Percentiles rank a stretch among this genome's conserved stretches.
phyloP scores from a whole-genome alignment of 2,888 invertebrate genomes.

The Ormyrus labotus region DNA sequence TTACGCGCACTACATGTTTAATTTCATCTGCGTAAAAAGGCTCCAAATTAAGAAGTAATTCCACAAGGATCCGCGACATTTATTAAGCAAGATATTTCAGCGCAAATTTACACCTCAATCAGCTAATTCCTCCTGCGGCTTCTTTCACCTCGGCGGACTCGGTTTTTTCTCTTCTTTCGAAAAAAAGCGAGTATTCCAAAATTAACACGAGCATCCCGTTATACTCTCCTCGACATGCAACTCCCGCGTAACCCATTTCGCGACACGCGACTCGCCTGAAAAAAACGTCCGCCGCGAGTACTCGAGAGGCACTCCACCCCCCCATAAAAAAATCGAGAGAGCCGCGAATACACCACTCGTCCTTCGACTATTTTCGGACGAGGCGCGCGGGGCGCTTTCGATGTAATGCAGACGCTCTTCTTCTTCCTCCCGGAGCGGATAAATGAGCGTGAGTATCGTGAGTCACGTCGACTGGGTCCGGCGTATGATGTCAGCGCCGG shows the following conservation, averaged over 20 bases:
- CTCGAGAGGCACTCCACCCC: no score
- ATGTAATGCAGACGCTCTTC: slow-evolving; percentile 14
- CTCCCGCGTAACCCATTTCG: no score
- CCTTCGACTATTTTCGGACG: slow-evolving; percentile 53
- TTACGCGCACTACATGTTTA: no score
- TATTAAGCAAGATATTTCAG: background rate
- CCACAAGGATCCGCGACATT: background rate
- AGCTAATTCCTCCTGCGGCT: background rate
- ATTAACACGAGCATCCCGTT: no score
- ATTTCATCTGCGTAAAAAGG: no score
- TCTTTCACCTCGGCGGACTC: background rate
- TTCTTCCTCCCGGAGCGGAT: background rate
- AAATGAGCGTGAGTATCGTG: background rate
- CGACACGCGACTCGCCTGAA: no score
- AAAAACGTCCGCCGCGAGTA: background rate
- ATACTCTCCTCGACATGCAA: no score
- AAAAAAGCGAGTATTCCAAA: no score
- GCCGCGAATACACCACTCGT: background rate
- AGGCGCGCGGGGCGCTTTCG: slow-evolving; percentile 10
- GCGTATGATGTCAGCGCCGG: slow-evolving; percentile 44
- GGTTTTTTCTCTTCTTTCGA: no score
- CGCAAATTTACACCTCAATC: background rate
- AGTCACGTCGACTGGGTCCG: slow-evolving; percentile 14
- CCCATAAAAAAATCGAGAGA: no score
- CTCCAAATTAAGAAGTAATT: no score